A percentile compares a stretch with the other conserved stretches of the same genome.
These are phyloP conservation scores for Leptopilina drosophilae DNA, from an alignment of 2,888 invertebrate species.

Conservation along the genomic window DNA sequence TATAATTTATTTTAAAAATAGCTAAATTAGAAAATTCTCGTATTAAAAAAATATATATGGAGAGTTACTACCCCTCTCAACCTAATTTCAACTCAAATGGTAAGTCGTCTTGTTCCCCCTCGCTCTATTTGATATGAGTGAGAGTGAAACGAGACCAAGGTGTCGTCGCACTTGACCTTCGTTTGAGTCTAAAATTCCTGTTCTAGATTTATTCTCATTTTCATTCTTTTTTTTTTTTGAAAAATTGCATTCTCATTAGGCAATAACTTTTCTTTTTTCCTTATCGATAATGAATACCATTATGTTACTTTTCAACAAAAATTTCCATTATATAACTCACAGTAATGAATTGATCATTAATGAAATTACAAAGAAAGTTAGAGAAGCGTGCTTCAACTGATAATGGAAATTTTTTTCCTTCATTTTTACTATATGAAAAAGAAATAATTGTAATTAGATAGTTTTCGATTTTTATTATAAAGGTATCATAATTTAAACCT, in stretches of 20 bases:
- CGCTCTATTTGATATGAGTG: too few species aligned
- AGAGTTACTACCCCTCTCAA: too few species aligned
- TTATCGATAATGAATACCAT: background rate
- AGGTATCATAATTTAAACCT: too few species aligned
- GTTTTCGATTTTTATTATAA: too few species aligned
- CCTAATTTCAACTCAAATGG: too few species aligned
- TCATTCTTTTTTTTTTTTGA: background rate
- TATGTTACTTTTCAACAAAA: background rate
- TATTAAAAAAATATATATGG: too few species aligned
- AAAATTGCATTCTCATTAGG: background rate
- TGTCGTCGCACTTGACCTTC: conserved; percentile 3
- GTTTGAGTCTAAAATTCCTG: background rate
- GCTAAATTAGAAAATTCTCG: too few species aligned
- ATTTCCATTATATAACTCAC: background rate
- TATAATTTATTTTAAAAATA: too few species aligned
- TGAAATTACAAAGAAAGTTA: background rate
- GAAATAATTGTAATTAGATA: too few species aligned
- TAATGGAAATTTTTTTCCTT: background rate
- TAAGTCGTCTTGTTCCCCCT: too few species aligned
- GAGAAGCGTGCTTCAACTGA: background rate
- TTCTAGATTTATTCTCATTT: background rate
- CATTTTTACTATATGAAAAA: background rate
- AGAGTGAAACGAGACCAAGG: too few species aligned
- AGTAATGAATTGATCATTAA: conserved; percentile 10
- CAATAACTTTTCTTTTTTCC: background rate